Percentiles rank a stretch among this genome's conserved stretches.
These are phyloP conservation scores for Drosophila sproati DNA, from an alignment of 1,140 invertebrate genomes.

Conservation along the genomic window DNA sequence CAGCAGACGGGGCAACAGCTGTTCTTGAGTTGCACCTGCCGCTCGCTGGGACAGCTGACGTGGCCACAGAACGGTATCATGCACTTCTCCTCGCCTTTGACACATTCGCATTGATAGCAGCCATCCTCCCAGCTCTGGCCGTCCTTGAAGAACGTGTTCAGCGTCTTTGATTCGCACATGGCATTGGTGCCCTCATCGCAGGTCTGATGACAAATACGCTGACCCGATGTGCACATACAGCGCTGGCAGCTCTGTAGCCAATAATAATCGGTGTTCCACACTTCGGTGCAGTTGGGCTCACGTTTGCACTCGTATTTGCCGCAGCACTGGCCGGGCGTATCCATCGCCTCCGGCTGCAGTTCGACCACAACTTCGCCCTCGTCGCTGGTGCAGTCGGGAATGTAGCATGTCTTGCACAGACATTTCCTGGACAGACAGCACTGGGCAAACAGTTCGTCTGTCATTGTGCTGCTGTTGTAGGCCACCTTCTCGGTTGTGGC, in stretches of 20 bases:
- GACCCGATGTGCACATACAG: conserved; percentile 62
- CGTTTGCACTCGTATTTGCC: conserved; percentile 64
- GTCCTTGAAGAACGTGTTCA: conserved; percentile 64
- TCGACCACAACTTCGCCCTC: conserved; percentile 63
- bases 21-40: conserved; percentile 68
- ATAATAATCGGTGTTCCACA: conserved; percentile 57
- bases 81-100: conserved; percentile 70
- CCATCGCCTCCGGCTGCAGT: conserved; percentile 58
- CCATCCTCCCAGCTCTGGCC: conserved; percentile 72
- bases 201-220: conserved; percentile 64
- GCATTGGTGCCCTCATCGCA: conserved; percentile 65
- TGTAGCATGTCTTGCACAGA: conserved; percentile 73
- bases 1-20: conserved; percentile 78
- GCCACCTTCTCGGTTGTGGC: conserved; percentile 11
- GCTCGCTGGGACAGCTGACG: conserved; percentile 67
- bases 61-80: conserved; percentile 63
- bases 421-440: conserved; percentile 76
- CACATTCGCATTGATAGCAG: conserved; percentile 74
- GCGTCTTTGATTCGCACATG: conserved; percentile 70
- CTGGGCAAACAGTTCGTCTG: conserved; percentile 54
- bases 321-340: conserved; percentile 74
- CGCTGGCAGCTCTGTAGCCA: conserved; percentile 73
- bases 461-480: conserved; percentile 45
- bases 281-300: conserved; percentile 71
- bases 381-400: conserved; percentile 61